These are phyloP conservation scores for Tetheella fluctuosa DNA, from an alignment of 2,888 invertebrate species.

Conservation along the genomic window DNA sequence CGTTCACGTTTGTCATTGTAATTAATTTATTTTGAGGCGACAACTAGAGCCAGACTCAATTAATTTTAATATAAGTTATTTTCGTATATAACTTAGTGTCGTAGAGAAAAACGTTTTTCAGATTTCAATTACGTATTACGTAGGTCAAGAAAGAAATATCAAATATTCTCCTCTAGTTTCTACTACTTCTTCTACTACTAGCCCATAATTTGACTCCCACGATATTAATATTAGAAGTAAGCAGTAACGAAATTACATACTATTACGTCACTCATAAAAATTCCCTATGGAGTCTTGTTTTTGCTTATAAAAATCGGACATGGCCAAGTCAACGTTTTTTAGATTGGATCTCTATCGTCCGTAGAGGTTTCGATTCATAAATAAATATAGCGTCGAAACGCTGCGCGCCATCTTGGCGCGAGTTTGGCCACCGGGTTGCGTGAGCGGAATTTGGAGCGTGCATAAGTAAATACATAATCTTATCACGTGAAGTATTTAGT, in stretches of 20 bases:
- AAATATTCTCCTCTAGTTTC: neutral
- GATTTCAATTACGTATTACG: neutral
- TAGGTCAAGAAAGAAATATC: neutral
- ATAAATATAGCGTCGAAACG: constrained; percentile 54
- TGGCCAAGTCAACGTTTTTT: constrained; percentile 39
- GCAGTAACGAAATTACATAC: constrained; percentile 6
- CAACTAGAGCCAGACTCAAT: too few relatives aligned
- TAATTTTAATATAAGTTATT: too few relatives aligned
- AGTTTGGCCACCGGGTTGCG: constrained; percentile 43
- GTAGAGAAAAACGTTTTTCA: too few relatives aligned
- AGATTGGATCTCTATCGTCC: constrained; percentile 53
- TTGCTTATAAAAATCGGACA: constrained; percentile 34
- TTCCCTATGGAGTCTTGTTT: constrained; percentile 26
- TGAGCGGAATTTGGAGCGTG: constrained; percentile 50
- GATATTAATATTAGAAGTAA: neutral
- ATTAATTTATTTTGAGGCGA: too few relatives aligned
- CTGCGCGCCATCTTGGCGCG: constrained; percentile 52
- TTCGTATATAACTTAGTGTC: too few relatives aligned
- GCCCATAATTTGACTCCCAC: neutral
- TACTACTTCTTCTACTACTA: too few relatives aligned
- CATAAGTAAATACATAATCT: neutral
- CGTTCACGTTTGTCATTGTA: too few relatives aligned
- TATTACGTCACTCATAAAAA: constrained; percentile 23
- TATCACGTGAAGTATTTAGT: neutral
- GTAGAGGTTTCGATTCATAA: constrained; percentile 58